Percentiles rank a stretch among this genome's conserved stretches.
phyloP scores from a whole-genome alignment of 2,888 invertebrate genomes.

The Ferrisia virgata region DNA sequence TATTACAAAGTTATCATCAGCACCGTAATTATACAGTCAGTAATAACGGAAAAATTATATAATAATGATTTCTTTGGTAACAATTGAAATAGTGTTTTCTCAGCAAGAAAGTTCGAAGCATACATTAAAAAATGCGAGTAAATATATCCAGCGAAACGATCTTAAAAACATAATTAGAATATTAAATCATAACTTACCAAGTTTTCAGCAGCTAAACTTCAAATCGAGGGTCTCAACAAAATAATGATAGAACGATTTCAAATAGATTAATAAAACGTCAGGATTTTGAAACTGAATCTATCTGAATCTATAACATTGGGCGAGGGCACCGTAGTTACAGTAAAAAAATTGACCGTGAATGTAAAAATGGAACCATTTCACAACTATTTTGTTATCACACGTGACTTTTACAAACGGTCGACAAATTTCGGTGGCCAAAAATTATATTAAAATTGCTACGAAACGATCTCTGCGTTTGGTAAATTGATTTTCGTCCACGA shows the following conservation, averaged over 20 bases:
- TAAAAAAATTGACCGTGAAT: slow-evolving; percentile 34
- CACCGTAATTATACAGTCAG: too few relatives aligned
- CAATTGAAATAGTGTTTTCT: too few relatives aligned
- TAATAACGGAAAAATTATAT: too few relatives aligned
- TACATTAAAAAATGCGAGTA: too few relatives aligned
- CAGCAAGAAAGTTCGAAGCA: too few relatives aligned
- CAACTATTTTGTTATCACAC: slow-evolving; percentile 34
- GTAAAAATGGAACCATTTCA: slow-evolving; percentile 34
- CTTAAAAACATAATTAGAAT: background rate
- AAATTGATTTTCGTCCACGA: background rate
- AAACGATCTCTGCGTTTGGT: background rate
- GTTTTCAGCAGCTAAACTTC: background rate
- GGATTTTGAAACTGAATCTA: background rate
- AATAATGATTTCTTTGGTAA: too few relatives aligned
- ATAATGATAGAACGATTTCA: background rate
- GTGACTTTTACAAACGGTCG: background rate
- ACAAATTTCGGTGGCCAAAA: slow-evolving; percentile 28
- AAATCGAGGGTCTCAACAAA: background rate
- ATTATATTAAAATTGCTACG: background rate
- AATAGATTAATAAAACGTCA: background rate
- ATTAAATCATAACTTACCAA: slow-evolving; percentile 8
- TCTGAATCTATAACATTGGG: slow-evolving; percentile 32
- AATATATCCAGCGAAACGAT: too few relatives aligned
- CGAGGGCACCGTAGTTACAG: slow-evolving; percentile 14
- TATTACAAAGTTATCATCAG: too few relatives aligned